phyloP scores from a whole-genome alignment of 2,888 invertebrate genomes.

The Pterobdella sp. region DNA sequence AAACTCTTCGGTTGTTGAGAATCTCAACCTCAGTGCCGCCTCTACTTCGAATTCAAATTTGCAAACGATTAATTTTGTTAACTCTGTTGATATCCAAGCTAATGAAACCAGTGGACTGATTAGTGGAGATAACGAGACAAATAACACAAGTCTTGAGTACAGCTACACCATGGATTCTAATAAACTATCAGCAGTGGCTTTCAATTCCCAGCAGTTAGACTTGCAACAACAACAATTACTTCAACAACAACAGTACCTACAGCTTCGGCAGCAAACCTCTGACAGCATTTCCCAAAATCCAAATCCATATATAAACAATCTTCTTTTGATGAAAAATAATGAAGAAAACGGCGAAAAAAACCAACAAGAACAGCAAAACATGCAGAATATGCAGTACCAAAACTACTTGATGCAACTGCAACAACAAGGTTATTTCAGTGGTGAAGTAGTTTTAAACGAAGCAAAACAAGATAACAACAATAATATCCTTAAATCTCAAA shows the following conservation, averaged over 20 bases:
- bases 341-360: neutral
- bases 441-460: neutral
- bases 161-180: neutral
- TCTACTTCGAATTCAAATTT: neutral
- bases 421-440: neutral
- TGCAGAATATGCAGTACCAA: neutral
- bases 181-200: neutral
- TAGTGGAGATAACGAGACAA: neutral
- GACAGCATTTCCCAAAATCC: neutral
- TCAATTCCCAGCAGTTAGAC: neutral
- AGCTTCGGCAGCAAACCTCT: neutral
- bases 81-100: neutral
- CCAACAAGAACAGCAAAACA: slow-evolving; percentile 1
- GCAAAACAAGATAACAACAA: slow-evolving; percentile 5
- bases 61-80: neutral
- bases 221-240: neutral
- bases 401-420: slow-evolving; percentile 6
- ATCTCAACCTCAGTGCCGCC: neutral
- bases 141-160: neutral
- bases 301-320: neutral
- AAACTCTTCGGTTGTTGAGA: neutral
- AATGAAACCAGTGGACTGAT: neutral
- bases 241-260: neutral
- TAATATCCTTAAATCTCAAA: neutral
- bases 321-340: neutral